Evolutionary conservation across 2,797 vertebrate species (phyloP).

Genomic region (Psittacula derbiana): DNA sequence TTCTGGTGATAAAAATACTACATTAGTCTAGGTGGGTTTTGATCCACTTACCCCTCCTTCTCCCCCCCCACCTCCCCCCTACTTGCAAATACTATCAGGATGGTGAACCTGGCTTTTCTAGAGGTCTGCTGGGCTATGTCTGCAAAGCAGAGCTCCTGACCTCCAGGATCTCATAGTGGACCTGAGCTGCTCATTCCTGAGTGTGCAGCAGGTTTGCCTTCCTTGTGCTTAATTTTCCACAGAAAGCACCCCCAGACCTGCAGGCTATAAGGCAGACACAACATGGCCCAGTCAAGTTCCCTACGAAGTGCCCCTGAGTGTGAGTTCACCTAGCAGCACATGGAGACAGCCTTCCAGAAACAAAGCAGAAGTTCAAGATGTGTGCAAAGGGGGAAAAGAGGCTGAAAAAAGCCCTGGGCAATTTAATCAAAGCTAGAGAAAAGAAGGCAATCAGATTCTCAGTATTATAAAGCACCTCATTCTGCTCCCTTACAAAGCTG

Average conservation of each 20-base stretch:
- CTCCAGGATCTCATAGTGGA: not conserved
- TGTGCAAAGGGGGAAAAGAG: not conserved
- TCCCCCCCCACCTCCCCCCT: too few species aligned
- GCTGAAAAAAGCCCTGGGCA: not conserved
- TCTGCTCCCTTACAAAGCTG: not conserved
- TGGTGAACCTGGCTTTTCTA: not conserved
- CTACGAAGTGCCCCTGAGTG: rapidly evolving
- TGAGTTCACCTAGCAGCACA: not conserved
- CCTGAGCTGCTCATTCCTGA: not conserved
- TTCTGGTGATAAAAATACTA: not conserved
- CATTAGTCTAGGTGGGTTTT: not conserved
- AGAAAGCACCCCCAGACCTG: not conserved
- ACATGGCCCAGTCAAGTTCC: rapidly evolving
- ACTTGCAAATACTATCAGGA: not conserved
- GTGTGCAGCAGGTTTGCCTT: rapidly evolving
- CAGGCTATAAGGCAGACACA: not conserved
- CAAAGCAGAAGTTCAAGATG: not conserved
- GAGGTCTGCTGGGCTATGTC: not conserved
- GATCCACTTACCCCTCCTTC: not conserved
- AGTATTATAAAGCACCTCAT: not conserved
- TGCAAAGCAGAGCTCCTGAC: not conserved
- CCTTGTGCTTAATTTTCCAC: not conserved
- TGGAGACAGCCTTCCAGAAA: not conserved
- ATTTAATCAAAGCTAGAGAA: not conserved
- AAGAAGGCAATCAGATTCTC: not conserved